Evolutionary conservation across 1,140 invertebrate species (phyloP), one percentile per base, ranked within the genome.

Genomic region (Stegodyphus mimosarum): DNA sequence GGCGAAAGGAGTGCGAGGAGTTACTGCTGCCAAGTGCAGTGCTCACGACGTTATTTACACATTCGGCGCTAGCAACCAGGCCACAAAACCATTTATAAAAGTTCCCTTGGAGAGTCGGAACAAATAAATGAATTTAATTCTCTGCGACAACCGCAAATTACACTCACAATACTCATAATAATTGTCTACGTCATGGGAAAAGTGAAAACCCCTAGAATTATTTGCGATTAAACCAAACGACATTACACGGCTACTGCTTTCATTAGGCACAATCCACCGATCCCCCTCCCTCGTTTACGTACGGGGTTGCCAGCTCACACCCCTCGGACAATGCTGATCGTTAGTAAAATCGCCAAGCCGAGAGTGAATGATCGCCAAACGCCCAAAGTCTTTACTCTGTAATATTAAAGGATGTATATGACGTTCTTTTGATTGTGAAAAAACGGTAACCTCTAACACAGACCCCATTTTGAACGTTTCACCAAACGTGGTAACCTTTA

Each of bases 51-150:
- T 74, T 66, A 76, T 76, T 76, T 63, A 63, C 74, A 60, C 74
- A 48, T 50, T 49, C 60, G 33, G 55, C 60, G 10, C n/a, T 48
- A 15, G 52, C 60, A 6, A 33, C 33, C 33, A 3, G 33, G 6
- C 70, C 55, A 53, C 67, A 83, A 83, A 83, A 60, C 71, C 80
- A 83, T 83, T 83, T 74, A 74, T 83, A 74, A 83, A 83, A 74
- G 48, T 73, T 71, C 17, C n/a, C 60, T 15, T 49, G 55, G 49
- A 53, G 13, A 50, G 17, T 72, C 33, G 78, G 52, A 83, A 83
- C 80, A 83, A 83, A 83, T 83, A 83, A 83, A 83, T 83, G 80
- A 83, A 83, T 83, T 83, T 73, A 83, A 83, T 74, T 83, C 80
- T 74, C 69, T 81, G 53, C 78, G 78, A 63, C 78, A 60, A 55